Conservation (phyloP, 2,113 vertebrate genomes). For the Myiopsitta monachus region DNA sequence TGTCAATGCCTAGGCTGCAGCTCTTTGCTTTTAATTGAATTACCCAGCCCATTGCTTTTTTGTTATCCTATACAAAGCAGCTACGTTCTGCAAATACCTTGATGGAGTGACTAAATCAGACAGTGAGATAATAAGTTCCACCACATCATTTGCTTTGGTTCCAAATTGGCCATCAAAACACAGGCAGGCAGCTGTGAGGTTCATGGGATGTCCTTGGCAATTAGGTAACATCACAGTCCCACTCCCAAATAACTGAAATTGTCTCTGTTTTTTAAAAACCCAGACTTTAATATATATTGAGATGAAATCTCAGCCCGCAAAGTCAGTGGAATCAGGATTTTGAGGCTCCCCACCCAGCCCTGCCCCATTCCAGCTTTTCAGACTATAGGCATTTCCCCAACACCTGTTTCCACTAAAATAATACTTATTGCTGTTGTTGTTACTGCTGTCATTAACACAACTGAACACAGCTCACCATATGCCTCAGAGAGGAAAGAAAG, state of each 20-base stretch:
- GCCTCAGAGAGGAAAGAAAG: background rate
- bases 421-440: background rate
- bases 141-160: background rate
- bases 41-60: constrained; percentile 34
- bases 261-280: background rate
- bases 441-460: background rate
- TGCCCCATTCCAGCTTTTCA: background rate
- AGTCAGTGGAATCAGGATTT: background rate
- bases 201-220: background rate
- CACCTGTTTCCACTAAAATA: background rate
- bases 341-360: background rate
- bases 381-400: background rate
- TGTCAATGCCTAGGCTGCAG: constrained; percentile 55
- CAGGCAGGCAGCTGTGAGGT: background rate
- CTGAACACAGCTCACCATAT: background rate
- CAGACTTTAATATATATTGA: background rate
- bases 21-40: constrained; percentile 50
- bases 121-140: constrained; percentile 70
- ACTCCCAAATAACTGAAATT: background rate
- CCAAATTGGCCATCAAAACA: constrained; percentile 25
- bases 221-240: background rate
- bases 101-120: constrained; percentile 2
- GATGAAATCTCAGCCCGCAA: background rate
- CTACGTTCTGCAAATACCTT: constrained; percentile 30
- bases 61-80: constrained; percentile 20